Conservation (phyloP, 2,888 invertebrate genomes). For the Agrochola litura region DNA sequence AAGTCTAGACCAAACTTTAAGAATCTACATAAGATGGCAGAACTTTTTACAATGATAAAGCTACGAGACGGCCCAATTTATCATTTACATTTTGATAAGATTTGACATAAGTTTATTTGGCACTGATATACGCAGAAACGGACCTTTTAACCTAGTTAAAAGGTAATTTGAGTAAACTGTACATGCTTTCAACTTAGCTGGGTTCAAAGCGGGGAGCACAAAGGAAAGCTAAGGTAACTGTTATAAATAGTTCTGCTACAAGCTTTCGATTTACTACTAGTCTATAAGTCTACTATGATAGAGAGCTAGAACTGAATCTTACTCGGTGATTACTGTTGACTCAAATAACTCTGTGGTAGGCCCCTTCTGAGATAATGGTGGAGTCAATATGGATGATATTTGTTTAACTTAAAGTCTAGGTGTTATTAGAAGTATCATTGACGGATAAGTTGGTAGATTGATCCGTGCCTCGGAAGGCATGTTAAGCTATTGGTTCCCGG, state of each 20-base stretch:
- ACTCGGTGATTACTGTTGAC: constrained; percentile 23
- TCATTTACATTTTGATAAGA: neutral
- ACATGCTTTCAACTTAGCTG: constrained; percentile 21
- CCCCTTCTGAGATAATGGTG: neutral
- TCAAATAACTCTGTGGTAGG: constrained; percentile 12
- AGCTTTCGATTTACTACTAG: constrained; percentile 6
- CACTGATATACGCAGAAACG: neutral
- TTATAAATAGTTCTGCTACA: constrained; percentile 35
- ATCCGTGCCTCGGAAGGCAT: neutral
- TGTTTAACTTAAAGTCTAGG: neutral
- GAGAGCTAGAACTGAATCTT: neutral
- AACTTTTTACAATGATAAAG: constrained; percentile 4
- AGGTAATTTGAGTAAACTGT: constrained; percentile 20
- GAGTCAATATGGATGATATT: neutral
- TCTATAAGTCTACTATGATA: neutral
- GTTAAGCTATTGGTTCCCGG: no score
- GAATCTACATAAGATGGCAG: no score
- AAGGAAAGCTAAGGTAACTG: constrained; percentile 19
- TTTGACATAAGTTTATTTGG: neutral
- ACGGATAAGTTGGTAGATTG: neutral
- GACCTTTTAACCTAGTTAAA: neutral
- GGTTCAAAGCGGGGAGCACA: constrained; percentile 29
- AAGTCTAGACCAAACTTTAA: neutral
- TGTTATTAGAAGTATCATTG: neutral
- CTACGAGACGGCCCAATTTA: neutral